Conservation (phyloP, 2,888 invertebrate species). For the Dolichomitus sp. region DNA sequence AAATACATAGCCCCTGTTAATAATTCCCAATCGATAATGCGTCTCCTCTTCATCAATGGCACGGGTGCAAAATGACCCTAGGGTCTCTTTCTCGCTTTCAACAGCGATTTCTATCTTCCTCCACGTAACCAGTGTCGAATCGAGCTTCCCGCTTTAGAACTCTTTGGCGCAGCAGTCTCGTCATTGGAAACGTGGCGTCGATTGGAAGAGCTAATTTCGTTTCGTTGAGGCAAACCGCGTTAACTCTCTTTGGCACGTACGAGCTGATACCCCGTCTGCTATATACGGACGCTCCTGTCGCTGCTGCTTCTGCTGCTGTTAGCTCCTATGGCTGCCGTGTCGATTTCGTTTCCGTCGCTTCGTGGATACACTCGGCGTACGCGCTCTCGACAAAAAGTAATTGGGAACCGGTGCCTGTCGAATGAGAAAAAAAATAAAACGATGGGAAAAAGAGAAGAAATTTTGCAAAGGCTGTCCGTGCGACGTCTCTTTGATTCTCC, state of each 20-base stretch:
- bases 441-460: constrained; percentile 19
- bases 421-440: constrained; percentile 39
- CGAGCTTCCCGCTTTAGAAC: background rate
- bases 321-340: constrained; percentile 7
- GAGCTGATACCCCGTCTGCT: constrained; percentile 8
- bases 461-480: constrained; percentile 44
- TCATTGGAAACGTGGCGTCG: constrained; percentile 51
- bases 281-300: constrained; percentile 24
- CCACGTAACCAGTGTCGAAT: background rate
- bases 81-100: constrained; percentile 28
- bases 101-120: constrained; percentile 13
- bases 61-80: constrained; percentile 3
- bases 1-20: constrained; percentile 23
- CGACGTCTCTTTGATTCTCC: constrained; percentile 58
- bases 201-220: constrained; percentile 71
- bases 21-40: constrained; percentile 76
- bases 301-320: constrained; percentile 5
- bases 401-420: constrained; percentile 61
- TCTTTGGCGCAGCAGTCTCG: constrained; percentile 12
- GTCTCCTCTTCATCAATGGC: constrained; percentile 51
- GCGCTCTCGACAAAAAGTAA: constrained; percentile 68
- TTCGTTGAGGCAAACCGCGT: constrained; percentile 71
- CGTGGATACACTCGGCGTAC: constrained; percentile 21
- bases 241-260: constrained; percentile 65
- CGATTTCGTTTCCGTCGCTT: constrained; percentile 58